Percentiles rank a stretch among this genome's conserved stretches.
Conservation (phyloP, 1,140 invertebrate genomes). For the Aphelinus atriplicis region DNA sequence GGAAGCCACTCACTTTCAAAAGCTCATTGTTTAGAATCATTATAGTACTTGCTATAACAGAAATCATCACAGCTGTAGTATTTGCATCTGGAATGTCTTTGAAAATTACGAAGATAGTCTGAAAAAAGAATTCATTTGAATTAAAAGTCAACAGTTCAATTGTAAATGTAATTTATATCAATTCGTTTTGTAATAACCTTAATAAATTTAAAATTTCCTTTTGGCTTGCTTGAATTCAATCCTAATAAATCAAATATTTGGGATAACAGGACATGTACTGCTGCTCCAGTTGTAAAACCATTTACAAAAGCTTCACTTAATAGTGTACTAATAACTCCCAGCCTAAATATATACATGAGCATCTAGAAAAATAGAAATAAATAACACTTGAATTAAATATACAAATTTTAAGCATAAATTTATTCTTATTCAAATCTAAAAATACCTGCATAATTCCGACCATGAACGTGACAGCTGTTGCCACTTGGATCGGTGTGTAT, state of each 20-base stretch:
- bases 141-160: neutral
- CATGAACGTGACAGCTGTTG: constrained; percentile 68
- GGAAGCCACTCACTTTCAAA: constrained; percentile 71
- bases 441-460: constrained; percentile 71
- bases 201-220: constrained; percentile 81
- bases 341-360: constrained; percentile 80
- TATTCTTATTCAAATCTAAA: constrained; percentile 14
- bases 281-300: constrained; percentile 90
- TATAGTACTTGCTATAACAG: constrained; percentile 75
- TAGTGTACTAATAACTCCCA: constrained; percentile 86
- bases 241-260: constrained; percentile 91
- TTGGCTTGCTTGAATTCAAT: constrained; percentile 72
- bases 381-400: constrained; percentile 26
- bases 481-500: constrained; percentile 69
- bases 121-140: constrained; percentile 55
- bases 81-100: constrained; percentile 73
- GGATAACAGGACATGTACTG: constrained; percentile 87
- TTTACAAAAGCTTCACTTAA: constrained; percentile 91
- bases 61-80: constrained; percentile 75
- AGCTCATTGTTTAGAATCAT: constrained; percentile 82
- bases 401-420: neutral
- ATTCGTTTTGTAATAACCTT: constrained; percentile 65
- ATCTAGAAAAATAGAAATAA: constrained; percentile 17
- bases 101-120: constrained; percentile 76
- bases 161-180: neutral